Evolutionary conservation across 2,888 invertebrate genomes (phyloP), one percentile per base, ranked within the genome.

Genomic region (Ichneumon xanthorius): DNA sequence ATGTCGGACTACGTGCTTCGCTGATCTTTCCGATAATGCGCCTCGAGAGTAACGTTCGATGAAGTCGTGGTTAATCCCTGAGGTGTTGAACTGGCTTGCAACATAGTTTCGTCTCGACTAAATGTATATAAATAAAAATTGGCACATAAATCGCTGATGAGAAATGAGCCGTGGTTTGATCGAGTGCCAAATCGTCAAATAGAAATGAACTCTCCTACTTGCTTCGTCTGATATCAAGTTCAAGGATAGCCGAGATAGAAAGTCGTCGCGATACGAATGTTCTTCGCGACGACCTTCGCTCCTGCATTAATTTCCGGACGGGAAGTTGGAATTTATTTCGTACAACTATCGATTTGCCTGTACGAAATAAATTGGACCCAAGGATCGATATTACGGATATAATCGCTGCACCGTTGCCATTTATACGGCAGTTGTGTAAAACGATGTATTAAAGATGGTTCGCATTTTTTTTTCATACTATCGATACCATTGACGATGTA

Each of bases 121-220:
- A 4, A 71, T 50, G 16, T 71, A 72, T 9, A 48, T 40, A 14
- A 5, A 14, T 58, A n/a, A 82, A 84, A 88, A 84, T 84, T 88
- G 88, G 87, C 88, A 82, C 26, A 48, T 50, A 61, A 14, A 85
- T 40, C 73, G 72, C 63, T 65, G 77, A 85, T 80, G 48, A 79
- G 61, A 79, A 85, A 87, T 72, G 71, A 58, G 63, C 75, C 63
- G 63, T 45, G 61, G 26, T 48, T 73, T 16, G 70, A 77, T 58
- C 61, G 61, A 70, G 84, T 87, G 88, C 88, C 88, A 87, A 84
- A 87, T 79, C 76, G 86, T 78, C 48, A 67, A 84, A 85, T 80
- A 86, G 78, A 75, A 84, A 78, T 33, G 63, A 61, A 48, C 16
- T 78, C 73, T 75, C 79, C 70, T 71, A 78, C 77, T 65, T 68